A percentile compares a stretch with the other conserved stretches of the same genome.
Conservation (phyloP, 2,888 invertebrate species). For the Synergus umbraculus region DNA sequence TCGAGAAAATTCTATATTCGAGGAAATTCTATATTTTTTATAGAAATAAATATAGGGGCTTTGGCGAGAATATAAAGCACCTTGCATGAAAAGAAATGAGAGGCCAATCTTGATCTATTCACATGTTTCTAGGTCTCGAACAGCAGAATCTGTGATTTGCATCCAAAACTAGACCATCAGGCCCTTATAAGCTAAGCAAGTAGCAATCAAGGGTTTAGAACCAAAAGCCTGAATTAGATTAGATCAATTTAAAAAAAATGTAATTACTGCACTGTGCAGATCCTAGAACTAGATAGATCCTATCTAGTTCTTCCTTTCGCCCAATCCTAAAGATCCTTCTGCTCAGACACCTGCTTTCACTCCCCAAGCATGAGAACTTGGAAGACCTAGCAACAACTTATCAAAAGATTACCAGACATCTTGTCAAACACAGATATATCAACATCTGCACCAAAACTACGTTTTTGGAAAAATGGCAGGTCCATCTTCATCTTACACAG, state of each 20-base stretch:
- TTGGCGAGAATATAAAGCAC: too few species aligned
- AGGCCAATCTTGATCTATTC: neutral
- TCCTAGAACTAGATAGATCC: neutral
- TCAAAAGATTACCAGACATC: neutral
- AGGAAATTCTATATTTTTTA: too few species aligned
- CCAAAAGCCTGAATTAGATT: neutral
- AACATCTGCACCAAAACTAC: too few species aligned
- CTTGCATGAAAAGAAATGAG: neutral
- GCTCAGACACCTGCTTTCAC: constrained; percentile 6
- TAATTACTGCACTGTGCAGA: constrained; percentile 1
- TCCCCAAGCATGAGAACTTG: neutral
- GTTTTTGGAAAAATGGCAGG: neutral
- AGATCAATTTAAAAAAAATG: neutral
- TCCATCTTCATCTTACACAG: neutral
- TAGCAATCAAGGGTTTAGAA: too few species aligned
- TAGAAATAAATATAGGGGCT: too few species aligned
- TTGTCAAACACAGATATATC: too few species aligned
- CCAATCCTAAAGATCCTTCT: constrained; percentile 9
- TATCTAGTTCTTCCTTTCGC: neutral
- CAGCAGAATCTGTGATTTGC: neutral
- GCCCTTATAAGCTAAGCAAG: neutral
- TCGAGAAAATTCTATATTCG: too few species aligned
- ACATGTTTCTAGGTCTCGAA: neutral
- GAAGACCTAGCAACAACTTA: neutral
- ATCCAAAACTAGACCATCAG: neutral